A percentile compares a stretch with the other conserved stretches of the same genome.
Evolutionary conservation across 2,113 vertebrate genomes (phyloP).

Genomic region (Ceyx cyanopectus): DNA sequence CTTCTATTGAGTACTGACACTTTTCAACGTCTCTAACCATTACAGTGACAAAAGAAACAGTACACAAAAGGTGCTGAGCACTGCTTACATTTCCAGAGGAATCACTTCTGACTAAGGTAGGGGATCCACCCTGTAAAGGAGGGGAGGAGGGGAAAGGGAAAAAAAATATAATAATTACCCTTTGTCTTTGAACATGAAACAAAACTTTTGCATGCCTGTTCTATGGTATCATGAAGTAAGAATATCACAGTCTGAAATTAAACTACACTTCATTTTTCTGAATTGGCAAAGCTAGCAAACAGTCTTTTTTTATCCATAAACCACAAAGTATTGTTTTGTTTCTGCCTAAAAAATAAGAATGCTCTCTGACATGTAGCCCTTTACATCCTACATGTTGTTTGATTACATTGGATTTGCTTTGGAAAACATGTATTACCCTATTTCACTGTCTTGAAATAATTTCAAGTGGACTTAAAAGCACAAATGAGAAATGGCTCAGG

Average conservation of each 20-base stretch:
- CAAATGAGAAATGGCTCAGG: background rate
- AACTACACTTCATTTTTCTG: background rate
- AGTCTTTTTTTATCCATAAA: background rate
- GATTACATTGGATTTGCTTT: background rate
- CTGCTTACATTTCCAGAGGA: conserved; percentile 53
- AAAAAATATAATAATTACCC: background rate
- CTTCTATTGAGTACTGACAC: background rate
- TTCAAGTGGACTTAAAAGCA: background rate
- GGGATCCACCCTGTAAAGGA: conserved; percentile 2
- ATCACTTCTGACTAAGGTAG: conserved; percentile 54
- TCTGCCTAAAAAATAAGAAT: background rate
- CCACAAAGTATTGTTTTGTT: background rate
- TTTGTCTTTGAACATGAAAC: background rate
- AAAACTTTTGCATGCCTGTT: background rate
- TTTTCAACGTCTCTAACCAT: background rate
- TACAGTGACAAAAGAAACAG: background rate
- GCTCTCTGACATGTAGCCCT: background rate
- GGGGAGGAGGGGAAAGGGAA: too few relatives aligned
- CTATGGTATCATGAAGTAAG: background rate
- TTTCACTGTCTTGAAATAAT: background rate
- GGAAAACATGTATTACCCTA: background rate
- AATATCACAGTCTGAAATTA: background rate
- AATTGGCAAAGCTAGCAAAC: background rate
- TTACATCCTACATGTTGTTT: background rate
- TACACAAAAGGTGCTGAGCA: background rate